Conservation (phyloP, 2,888 invertebrate species). For the Habrosyne pyritoides region DNA sequence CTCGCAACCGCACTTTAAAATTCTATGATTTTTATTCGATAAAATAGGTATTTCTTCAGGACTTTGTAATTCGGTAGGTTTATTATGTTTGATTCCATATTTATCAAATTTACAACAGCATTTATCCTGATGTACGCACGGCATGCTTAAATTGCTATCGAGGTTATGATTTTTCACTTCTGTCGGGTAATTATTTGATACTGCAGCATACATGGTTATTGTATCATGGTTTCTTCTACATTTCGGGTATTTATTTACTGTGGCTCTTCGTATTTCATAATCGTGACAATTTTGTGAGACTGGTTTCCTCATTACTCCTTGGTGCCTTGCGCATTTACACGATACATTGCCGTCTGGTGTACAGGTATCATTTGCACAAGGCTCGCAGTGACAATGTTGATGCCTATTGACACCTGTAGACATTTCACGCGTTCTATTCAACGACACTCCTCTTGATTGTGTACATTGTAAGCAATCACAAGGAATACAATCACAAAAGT, state of each 20-base stretch:
- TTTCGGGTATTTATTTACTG: slow-evolving; percentile 16
- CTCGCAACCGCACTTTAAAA: slow-evolving; percentile 30
- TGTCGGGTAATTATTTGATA: slow-evolving; percentile 30
- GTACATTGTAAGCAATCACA: slow-evolving; percentile 57
- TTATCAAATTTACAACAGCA: slow-evolving; percentile 39
- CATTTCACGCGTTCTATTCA: slow-evolving; percentile 43
- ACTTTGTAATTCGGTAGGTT: slow-evolving; percentile 20
- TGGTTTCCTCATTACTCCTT: slow-evolving; percentile 50
- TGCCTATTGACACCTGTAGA: slow-evolving; percentile 48
- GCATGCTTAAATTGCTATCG: too few species aligned
- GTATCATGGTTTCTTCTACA: slow-evolving; percentile 24
- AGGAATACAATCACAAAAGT: slow-evolving; percentile 52
- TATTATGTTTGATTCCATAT: slow-evolving; percentile 17
- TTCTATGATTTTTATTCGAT: background rate
- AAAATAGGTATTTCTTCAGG: slow-evolving; percentile 2
- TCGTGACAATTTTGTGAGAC: slow-evolving; percentile 44
- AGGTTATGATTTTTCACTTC: slow-evolving; percentile 13
- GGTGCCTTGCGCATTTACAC: slow-evolving; percentile 49
- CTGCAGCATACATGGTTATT: slow-evolving; percentile 45
- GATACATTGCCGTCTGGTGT: slow-evolving; percentile 36
- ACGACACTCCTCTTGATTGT: slow-evolving; percentile 32
- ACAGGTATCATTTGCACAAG: slow-evolving; percentile 48
- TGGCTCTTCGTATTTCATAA: slow-evolving; percentile 50
- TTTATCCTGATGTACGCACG: background rate
- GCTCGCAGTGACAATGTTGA: slow-evolving; percentile 46